Evolutionary conservation across 2,113 vertebrate species (phyloP).

Genomic region (Synodontis membranacea): DNA sequence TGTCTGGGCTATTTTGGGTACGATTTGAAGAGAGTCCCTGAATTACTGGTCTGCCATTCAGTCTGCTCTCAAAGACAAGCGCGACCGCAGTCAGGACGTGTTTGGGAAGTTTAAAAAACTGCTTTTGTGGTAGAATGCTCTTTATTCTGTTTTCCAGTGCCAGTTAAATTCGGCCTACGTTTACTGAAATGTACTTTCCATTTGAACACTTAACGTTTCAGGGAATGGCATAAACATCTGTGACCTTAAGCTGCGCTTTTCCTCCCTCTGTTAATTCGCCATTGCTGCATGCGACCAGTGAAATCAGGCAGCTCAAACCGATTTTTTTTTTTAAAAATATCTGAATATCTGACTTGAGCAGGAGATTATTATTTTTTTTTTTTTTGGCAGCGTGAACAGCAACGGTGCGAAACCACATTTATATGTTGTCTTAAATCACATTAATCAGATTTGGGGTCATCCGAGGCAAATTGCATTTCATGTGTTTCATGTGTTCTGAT

Average conservation of each 20-base stretch:
- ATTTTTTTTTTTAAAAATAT: background rate
- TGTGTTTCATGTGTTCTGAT: no score
- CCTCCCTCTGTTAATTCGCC: background rate
- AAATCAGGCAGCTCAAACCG: background rate
- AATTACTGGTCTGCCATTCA: constrained; percentile 51
- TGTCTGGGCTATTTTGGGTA: constrained; percentile 55
- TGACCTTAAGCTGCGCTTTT: background rate
- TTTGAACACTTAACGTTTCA: constrained; percentile 32
- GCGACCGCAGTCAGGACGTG: constrained; percentile 48
- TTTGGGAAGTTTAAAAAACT: constrained; percentile 40
- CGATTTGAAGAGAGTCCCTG: constrained; percentile 51
- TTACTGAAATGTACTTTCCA: constrained; percentile 49
- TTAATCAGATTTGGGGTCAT: background rate
- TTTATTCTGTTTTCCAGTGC: constrained; percentile 38
- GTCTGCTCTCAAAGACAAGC: constrained; percentile 43
- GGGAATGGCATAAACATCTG: constrained; percentile 46
- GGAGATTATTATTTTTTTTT: background rate
- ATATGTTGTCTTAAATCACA: background rate
- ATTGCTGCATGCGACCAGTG: background rate
- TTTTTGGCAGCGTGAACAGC: background rate
- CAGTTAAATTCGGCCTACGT: constrained; percentile 42
- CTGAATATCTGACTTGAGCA: background rate
- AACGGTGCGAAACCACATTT: background rate
- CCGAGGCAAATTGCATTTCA: background rate
- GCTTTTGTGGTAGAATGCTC: constrained; percentile 48